Conservation (phyloP, 1,140 invertebrate genomes). For the Apolygus lucorum region DNA sequence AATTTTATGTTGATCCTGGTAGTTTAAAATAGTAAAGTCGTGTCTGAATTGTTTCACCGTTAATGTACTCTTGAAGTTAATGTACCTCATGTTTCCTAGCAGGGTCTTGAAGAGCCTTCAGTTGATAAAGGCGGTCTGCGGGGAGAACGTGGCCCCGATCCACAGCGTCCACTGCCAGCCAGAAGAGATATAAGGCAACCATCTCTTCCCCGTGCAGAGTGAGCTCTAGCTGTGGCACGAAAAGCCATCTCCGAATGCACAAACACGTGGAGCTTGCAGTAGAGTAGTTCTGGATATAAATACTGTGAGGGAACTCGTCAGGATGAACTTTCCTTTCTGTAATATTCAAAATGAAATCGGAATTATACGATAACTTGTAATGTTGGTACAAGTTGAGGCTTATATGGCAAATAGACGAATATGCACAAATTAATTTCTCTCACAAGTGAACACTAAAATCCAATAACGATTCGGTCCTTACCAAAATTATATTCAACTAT, state of each 20-base stretch:
- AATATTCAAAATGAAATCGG: constrained; percentile 23
- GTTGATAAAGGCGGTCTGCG: constrained; percentile 82
- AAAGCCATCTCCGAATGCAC: constrained; percentile 89
- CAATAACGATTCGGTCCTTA: constrained; percentile 48
- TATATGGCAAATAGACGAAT: too few species aligned
- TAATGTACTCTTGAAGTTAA: too few species aligned
- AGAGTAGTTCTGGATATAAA: constrained; percentile 98
- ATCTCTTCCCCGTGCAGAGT: constrained; percentile 50
- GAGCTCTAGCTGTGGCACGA: constrained; percentile 66
- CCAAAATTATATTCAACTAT: constrained; percentile 95
- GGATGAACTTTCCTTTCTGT: constrained; percentile 87
- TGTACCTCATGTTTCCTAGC: constrained; percentile 69
- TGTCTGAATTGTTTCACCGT: too few species aligned
- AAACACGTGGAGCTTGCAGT: constrained; percentile 96
- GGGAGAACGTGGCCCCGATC: constrained; percentile 85
- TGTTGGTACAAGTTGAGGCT: not conserved
- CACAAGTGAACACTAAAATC: too few species aligned
- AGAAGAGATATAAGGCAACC: constrained; percentile 64
- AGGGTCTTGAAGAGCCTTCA: constrained; percentile 88
- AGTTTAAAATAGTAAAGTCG: too few species aligned
- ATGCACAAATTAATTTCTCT: too few species aligned
- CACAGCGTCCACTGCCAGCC: constrained; percentile 88
- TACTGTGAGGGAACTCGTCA: constrained; percentile 90
- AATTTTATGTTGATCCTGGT: too few species aligned
- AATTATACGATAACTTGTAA: not conserved